Conservation (phyloP, 2,113 vertebrate genomes). For the Mustela nigripes region DNA sequence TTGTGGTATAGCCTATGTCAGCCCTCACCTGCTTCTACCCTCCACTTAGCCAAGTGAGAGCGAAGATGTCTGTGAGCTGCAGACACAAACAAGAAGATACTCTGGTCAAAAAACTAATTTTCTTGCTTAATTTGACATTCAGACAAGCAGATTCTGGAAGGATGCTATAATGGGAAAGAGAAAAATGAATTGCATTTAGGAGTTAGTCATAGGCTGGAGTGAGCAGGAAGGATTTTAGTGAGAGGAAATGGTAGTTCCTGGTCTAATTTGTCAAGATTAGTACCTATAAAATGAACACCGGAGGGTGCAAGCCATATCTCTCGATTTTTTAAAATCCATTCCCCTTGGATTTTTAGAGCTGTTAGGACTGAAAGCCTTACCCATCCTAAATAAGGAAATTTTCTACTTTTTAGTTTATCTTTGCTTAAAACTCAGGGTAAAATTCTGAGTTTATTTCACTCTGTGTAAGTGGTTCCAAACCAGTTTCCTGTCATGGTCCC, state of each 20-base stretch:
- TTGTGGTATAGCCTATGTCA: not conserved
- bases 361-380: not conserved
- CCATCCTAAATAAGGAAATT: not conserved
- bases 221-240: conserved; percentile 70
- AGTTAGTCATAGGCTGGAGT: conserved; percentile 52
- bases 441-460: not conserved
- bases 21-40: not conserved
- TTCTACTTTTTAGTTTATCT: not conserved
- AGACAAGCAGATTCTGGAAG: conserved; percentile 66
- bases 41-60: not conserved
- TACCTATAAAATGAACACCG: not conserved
- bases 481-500: not conserved
- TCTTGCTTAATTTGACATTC: conserved; percentile 67
- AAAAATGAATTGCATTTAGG: conserved; percentile 55
- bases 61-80: not conserved
- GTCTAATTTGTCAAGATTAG: conserved; percentile 62
- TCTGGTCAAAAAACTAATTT: conserved; percentile 68
- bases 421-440: conserved; percentile 19
- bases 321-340: not conserved
- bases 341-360: conserved; percentile 23
- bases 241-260: conserved; percentile 70
- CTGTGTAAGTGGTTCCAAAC: not conserved
- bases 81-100: conserved; percentile 51
- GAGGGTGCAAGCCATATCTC: not conserved
- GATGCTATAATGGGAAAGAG: conserved; percentile 68